Conservation (phyloP, 2,113 vertebrate species). For the Pagrus major region DNA sequence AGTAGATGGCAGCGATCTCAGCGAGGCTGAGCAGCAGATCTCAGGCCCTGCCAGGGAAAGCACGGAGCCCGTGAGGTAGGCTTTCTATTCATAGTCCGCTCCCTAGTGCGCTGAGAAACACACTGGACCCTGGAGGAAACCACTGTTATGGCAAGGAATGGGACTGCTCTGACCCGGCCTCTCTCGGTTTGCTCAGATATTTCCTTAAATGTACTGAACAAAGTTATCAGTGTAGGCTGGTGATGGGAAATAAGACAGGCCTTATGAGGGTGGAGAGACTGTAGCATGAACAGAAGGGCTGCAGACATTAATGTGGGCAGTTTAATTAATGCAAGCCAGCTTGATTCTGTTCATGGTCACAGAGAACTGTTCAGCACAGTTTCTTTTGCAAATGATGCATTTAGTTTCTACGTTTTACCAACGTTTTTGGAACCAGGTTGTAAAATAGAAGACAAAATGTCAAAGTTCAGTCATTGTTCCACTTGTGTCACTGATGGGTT, state of each 20-base stretch:
- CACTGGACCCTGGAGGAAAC: conserved; percentile 41
- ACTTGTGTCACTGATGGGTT: not conserved
- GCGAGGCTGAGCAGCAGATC: conserved; percentile 41
- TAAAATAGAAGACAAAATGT: not conserved
- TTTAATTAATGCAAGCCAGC: conserved; percentile 10
- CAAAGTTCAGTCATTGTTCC: not conserved
- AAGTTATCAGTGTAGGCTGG: not conserved
- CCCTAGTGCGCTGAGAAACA: conserved; percentile 46
- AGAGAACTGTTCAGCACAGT: no score
- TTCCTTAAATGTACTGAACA: conserved; percentile 72
- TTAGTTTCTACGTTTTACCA: no score
- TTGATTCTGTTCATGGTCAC: conserved; percentile 1
- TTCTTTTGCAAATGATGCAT: no score
- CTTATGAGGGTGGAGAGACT: conserved; percentile 11
- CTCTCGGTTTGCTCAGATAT: conserved; percentile 38
- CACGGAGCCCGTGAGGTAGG: conserved; percentile 72
- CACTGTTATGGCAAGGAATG: conserved; percentile 46
- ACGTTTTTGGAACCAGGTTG: no score
- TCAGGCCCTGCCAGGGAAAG: conserved; percentile 51
- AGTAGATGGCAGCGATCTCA: conserved; percentile 43
- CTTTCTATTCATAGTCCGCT: conserved; percentile 69
- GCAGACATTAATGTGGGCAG: conserved; percentile 11
- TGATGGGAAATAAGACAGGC: conserved; percentile 23
- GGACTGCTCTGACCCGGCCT: conserved; percentile 50
- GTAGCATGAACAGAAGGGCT: not conserved